phyloP scores from a whole-genome alignment of 2,113 vertebrate species.

The Muscicapa adusta region DNA sequence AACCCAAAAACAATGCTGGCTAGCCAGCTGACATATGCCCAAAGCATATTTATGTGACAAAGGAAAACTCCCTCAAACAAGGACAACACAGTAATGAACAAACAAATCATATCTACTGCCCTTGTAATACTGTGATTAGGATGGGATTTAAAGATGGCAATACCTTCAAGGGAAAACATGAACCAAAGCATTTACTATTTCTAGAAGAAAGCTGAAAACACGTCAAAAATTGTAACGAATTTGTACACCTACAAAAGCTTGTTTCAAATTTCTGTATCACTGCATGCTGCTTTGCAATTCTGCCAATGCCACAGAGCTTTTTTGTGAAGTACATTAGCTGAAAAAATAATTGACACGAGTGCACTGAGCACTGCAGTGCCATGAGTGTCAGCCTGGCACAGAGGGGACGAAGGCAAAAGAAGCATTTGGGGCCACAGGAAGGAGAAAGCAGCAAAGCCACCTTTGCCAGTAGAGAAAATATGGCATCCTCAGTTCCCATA shows the following conservation, averaged over 20 bases:
- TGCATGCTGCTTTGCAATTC: background rate
- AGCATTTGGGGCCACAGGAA: background rate
- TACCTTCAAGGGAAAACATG: background rate
- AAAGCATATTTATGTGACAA: background rate
- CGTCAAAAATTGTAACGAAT: background rate
- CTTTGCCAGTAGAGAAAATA: background rate
- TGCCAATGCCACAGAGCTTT: accelerated
- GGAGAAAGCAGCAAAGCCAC: background rate
- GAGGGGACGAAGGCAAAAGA: accelerated
- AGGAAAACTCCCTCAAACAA: background rate
- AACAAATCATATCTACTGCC: background rate
- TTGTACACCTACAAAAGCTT: background rate
- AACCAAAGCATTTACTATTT: background rate
- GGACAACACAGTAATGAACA: background rate
- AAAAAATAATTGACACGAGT: background rate
- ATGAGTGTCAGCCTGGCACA: background rate
- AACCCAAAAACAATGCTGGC: background rate
- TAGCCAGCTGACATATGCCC: background rate
- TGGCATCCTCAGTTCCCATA: accelerated
- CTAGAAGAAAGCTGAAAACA: background rate
- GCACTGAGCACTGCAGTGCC: background rate
- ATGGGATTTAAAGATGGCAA: background rate
- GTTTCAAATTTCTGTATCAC: background rate
- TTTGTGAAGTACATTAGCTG: background rate
- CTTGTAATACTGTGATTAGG: background rate